Conservation (phyloP, 2,888 invertebrate genomes). For the Diloba caeruleocephala region DNA sequence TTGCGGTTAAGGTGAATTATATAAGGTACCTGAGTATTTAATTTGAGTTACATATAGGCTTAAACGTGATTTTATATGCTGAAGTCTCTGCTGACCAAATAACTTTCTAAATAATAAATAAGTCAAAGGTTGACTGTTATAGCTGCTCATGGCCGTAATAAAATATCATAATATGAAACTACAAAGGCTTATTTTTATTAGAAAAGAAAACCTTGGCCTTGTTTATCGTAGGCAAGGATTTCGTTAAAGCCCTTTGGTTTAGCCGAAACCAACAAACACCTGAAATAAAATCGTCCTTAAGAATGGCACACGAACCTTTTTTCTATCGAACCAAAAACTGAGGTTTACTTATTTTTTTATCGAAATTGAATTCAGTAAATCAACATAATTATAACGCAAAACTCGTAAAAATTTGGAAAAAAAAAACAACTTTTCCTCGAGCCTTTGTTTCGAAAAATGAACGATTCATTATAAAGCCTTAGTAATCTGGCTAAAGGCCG, state of each 20-base stretch:
- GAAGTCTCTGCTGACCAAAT: background rate
- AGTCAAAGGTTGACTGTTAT: too few relatives aligned
- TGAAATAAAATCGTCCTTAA: constrained; percentile 14
- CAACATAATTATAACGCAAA: constrained; percentile 18
- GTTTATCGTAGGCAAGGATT: constrained; percentile 3
- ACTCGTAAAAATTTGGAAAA: constrained; percentile 17
- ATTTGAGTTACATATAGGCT: background rate
- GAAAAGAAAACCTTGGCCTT: background rate
- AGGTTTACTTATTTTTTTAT: constrained; percentile 8
- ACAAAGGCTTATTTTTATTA: background rate
- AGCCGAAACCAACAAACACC: constrained; percentile 3
- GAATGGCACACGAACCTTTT: constrained; percentile 12
- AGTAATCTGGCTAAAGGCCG: constrained; percentile 58
- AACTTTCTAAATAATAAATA: too few relatives aligned
- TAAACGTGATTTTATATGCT: background rate
- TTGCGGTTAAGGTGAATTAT: constrained; percentile 24
- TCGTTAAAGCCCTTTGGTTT: constrained; percentile 13
- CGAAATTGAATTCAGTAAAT: constrained; percentile 20
- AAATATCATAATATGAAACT: too few relatives aligned
- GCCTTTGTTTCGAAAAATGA: constrained; percentile 46
- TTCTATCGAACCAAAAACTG: constrained; percentile 1
- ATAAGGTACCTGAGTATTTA: constrained; percentile 4
- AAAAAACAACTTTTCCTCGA: constrained; percentile 25
- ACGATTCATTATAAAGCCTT: constrained; percentile 53
- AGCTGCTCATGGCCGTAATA: too few relatives aligned